Percentiles rank a stretch among this genome's conserved stretches.
Conservation (phyloP, 2,888 invertebrate species). For the Ariolimax columbianus region DNA sequence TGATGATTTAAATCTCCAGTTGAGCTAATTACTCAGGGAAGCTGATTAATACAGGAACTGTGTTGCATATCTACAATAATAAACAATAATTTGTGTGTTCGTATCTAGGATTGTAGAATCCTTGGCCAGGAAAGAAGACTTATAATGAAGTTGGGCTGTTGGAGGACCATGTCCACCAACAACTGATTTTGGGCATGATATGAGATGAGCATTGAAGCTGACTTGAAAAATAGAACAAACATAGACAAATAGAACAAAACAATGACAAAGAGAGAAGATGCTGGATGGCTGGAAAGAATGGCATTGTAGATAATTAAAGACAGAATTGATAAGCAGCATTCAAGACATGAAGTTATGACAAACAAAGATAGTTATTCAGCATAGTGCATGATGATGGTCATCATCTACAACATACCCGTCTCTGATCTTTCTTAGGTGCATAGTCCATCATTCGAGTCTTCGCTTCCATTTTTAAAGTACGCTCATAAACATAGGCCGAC, state of each 20-base stretch:
- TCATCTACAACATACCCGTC: slow-evolving; percentile 3
- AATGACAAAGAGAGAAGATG: neutral
- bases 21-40: no score
- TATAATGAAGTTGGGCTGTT: neutral
- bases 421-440: slow-evolving; percentile 15
- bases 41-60: no score
- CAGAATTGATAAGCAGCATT: neutral
- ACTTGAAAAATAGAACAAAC: no score
- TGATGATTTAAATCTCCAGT: no score
- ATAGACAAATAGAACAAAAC: neutral
- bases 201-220: no score
- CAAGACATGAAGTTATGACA: neutral
- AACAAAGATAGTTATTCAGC: neutral
- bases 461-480: slow-evolving; percentile 95
- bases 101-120: no score
- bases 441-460: slow-evolving; percentile 48
- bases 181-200: no score
- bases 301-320: neutral
- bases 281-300: neutral
- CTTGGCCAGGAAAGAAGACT: neutral
- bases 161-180: no score
- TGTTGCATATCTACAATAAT: no score
- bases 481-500: slow-evolving; percentile 97
- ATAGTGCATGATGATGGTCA: neutral
- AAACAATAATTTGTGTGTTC: no score